Evolutionary conservation across 2,888 invertebrate species (phyloP).

Genomic region (Diplolepis rosae): DNA sequence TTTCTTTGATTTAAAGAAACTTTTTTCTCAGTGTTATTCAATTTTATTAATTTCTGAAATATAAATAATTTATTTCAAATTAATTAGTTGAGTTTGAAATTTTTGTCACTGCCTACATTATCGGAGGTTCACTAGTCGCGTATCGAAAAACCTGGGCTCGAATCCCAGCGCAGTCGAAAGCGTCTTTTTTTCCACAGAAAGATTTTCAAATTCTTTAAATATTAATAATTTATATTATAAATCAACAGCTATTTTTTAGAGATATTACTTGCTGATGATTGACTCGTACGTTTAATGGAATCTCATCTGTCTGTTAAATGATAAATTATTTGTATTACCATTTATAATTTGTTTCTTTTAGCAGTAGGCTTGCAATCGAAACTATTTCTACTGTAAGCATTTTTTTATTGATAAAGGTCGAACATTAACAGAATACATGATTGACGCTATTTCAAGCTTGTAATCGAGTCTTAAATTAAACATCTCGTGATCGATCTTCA

Average conservation of each 20-base stretch:
- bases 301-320: slow-evolving; percentile 15
- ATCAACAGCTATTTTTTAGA: neutral
- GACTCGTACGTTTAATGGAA: neutral
- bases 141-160: too few relatives aligned
- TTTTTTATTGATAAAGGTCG: slow-evolving; percentile 7
- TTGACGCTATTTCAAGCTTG: neutral
- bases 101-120: too few relatives aligned
- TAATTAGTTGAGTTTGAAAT: too few relatives aligned
- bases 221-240: neutral
- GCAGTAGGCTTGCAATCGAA: slow-evolving; percentile 5
- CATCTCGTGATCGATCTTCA: neutral
- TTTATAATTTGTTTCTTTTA: slow-evolving; percentile 5
- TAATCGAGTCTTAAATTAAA: neutral
- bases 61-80: too few relatives aligned
- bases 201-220: too few relatives aligned
- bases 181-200: too few relatives aligned
- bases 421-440: neutral
- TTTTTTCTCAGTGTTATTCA: too few relatives aligned
- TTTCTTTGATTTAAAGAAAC: too few relatives aligned
- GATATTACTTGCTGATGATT: neutral
- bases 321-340: slow-evolving; percentile 13
- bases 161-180: too few relatives aligned
- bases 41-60: too few relatives aligned
- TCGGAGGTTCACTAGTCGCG: too few relatives aligned
- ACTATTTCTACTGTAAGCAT: neutral